Evolutionary conservation across 1,140 invertebrate genomes (phyloP), one percentile per base, ranked within the genome.

Genomic region (Lineus longissimus): DNA sequence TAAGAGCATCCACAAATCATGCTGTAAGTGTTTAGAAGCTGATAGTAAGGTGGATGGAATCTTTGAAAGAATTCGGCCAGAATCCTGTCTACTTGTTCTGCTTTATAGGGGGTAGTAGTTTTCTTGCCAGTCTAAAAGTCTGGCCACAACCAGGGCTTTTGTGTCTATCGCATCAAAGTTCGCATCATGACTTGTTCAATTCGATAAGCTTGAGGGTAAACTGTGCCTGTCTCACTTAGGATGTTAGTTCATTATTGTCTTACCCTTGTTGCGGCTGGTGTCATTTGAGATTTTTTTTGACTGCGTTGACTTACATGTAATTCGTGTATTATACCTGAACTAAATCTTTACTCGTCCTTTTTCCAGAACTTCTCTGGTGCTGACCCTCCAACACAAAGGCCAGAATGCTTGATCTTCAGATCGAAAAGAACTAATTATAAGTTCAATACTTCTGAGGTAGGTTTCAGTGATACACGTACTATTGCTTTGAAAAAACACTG

Each of bases 321-420:
- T 27, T 29, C 11, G 56, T 58, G 9, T 43, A 59, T 30, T 1
- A 31, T 9, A 23, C 29, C 30, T 31, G 6, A 25, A 13, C n/a
- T 4, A 40, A 41, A 15, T 6, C 23, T 13, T 4, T 22, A 43
- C 22, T 36, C 19, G 31, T 13, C 7, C 22, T 0, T 57, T 25
- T 64, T 62, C 55, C 62, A 87, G 86, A 82, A 75, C 72, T 71
- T 87, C 1, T 80, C 81, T 65, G 83, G 82, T n/a, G 65, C 69
- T 9, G 86, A 87, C 78, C 86, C 86, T 40, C 27, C 40, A 7
- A 77, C 77, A 0, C 76, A 64, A 11, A 81, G 85, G 65, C 86
- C 86, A 11, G 75, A 84, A 29, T 84, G 81, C 75, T 76, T 87
- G 55, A 76, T 83, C 54, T 81, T 86, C 9, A 74, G 80, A 71